These are phyloP conservation scores for Anguilla rostrata DNA, from an alignment of 2,113 vertebrate genomes.

Conservation along the genomic window DNA sequence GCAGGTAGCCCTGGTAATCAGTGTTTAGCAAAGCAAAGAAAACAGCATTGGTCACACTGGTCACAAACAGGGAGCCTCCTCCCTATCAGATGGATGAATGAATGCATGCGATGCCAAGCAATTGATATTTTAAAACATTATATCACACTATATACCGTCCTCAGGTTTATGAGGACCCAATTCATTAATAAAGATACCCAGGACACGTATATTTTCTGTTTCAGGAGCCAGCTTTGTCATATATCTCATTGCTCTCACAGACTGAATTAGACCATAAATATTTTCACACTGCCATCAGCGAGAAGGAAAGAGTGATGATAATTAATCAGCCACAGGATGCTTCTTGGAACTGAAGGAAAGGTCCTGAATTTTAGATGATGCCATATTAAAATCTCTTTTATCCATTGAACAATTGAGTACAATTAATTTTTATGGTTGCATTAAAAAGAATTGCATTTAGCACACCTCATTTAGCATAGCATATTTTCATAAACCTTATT, in stretches of 20 bases:
- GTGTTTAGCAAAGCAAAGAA: conserved; percentile 32
- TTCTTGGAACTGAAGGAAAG: not conserved
- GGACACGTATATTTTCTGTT: conserved; percentile 46
- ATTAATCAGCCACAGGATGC: not conserved
- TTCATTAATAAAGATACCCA: conserved; percentile 28
- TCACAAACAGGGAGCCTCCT: not conserved
- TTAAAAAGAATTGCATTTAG: conserved; percentile 13
- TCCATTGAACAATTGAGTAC: conserved; percentile 5
- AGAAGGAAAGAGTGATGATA: conserved; percentile 36
- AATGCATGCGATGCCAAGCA: not conserved
- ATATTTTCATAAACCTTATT: conserved; percentile 26
- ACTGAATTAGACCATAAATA: conserved; percentile 38
- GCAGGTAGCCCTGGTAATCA: conserved; percentile 1
- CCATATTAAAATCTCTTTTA: conserved; percentile 3
- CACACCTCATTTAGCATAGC: not conserved
- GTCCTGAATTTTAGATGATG: conserved; percentile 12
- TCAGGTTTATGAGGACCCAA: not conserved
- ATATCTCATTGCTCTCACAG: conserved; percentile 29
- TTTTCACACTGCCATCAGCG: conserved; percentile 36
- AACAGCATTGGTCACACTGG: conserved; percentile 23
- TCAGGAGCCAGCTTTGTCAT: conserved; percentile 43
- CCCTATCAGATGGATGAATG: not conserved
- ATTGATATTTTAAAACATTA: conserved; percentile 8
- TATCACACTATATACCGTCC: not conserved
- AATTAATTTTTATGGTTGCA: conserved; percentile 13